These are phyloP conservation scores for Cheirogaleus major DNA, from an alignment of 2,797 vertebrate species.

Conservation along the genomic window DNA sequence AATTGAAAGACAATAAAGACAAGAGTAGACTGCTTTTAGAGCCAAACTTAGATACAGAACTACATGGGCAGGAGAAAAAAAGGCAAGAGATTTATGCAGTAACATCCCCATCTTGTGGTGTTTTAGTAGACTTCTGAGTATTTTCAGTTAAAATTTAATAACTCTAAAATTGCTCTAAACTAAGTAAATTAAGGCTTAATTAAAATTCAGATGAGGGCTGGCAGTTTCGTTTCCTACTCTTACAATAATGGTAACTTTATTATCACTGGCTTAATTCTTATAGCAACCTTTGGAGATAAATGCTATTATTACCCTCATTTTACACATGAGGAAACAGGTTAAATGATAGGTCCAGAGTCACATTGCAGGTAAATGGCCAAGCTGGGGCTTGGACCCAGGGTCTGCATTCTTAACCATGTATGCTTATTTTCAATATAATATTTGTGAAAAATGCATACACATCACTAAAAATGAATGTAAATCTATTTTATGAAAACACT, in stretches of 20 bases:
- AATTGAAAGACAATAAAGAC: not conserved
- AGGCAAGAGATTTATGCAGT: not conserved
- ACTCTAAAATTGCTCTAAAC: not conserved
- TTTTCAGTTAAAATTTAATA: constrained; percentile 13
- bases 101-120: constrained; percentile 72
- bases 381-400: not conserved
- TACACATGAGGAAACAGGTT: not conserved
- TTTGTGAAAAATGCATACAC: not conserved
- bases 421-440: not conserved
- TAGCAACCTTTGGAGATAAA: not conserved
- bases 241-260: not conserved
- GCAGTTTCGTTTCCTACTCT: not conserved
- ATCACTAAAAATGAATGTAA: not conserved
- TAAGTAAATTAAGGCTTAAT: constrained; percentile 45
- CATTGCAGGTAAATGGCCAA: not conserved
- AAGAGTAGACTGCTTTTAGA: not conserved
- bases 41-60: not conserved
- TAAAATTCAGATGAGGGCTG: constrained; percentile 41
- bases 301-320: not conserved
- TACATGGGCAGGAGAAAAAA: not conserved
- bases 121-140: constrained; percentile 38
- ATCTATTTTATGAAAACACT: not conserved
- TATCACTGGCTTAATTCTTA: not conserved
- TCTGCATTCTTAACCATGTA: not conserved
- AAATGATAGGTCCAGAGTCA: not conserved